A percentile compares a stretch with the other conserved stretches of the same genome.
These are phyloP conservation scores for Hyaena hyaena DNA, from an alignment of 2,113 vertebrate genomes.

Conservation along the genomic window DNA sequence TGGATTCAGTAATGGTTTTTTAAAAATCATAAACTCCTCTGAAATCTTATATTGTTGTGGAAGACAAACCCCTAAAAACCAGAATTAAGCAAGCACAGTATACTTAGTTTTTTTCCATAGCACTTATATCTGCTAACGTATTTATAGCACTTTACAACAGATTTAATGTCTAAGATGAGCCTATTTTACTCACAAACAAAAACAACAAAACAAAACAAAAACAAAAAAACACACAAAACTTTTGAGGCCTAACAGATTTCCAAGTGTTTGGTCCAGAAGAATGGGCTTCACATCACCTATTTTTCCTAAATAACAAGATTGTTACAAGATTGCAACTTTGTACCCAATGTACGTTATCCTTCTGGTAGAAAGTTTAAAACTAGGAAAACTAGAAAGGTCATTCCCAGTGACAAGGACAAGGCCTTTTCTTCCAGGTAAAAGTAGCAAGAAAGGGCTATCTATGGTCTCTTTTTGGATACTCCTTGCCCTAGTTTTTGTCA, in stretches of 20 bases:
- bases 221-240: too few species aligned
- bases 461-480: neutral
- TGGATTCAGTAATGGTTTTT: neutral
- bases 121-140: neutral
- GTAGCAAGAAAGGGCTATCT: neutral
- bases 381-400: neutral
- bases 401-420: neutral
- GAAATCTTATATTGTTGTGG: neutral
- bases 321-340: neutral
- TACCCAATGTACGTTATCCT: neutral
- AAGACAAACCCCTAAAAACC: slow-evolving; percentile 20
- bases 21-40: neutral
- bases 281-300: neutral
- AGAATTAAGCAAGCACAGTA: neutral
- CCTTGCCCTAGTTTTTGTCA: neutral
- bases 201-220: too few species aligned
- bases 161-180: slow-evolving; percentile 17
- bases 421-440: neutral
- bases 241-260: neutral
- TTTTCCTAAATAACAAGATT: neutral
- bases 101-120: neutral
- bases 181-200: neutral
- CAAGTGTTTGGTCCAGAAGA: neutral
- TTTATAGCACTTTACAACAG: slow-evolving; percentile 7
- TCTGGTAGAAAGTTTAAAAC: neutral